Evolutionary conservation across 1,140 invertebrate species (phyloP).

Genomic region (Sitophilus oryzae): DNA sequence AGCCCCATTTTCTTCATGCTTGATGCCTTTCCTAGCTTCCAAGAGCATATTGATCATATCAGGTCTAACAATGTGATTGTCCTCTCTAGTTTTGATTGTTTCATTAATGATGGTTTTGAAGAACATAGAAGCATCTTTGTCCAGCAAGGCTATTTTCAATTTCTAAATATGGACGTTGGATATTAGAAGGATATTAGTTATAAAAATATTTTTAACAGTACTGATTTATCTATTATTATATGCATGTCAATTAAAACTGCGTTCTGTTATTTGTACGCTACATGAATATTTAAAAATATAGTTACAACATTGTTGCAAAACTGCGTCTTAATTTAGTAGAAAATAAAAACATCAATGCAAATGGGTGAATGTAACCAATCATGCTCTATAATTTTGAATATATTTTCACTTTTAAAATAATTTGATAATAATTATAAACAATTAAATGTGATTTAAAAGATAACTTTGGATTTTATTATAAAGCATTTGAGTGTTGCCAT

Average conservation of each 20-base stretch:
- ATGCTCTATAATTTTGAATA: background rate
- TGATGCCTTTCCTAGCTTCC: slow-evolving; percentile 38
- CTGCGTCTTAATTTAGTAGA: background rate
- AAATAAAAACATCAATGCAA: background rate
- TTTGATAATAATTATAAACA: slow-evolving; percentile 9
- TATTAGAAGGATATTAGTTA: background rate
- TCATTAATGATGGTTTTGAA: slow-evolving; percentile 22
- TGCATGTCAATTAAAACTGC: background rate
- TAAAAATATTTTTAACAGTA: background rate
- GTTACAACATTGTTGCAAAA: background rate
- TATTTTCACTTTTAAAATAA: background rate
- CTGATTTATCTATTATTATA: background rate
- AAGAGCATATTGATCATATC: slow-evolving; percentile 45
- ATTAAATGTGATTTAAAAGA: background rate
- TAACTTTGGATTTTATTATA: no score
- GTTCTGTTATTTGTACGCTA: background rate
- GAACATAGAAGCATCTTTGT: background rate
- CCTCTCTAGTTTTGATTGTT: slow-evolving; percentile 36
- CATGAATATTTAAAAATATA: background rate
- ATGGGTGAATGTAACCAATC: background rate
- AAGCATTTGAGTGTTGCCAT: no score
- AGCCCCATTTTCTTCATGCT: slow-evolving; percentile 24
- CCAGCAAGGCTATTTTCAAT: slow-evolving; percentile 8
- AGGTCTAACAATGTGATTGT: slow-evolving; percentile 39
- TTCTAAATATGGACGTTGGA: slow-evolving; percentile 15